These are phyloP conservation scores for Megaptera novaeangliae DNA, from an alignment of 2,113 vertebrate genomes.

Conservation along the genomic window DNA sequence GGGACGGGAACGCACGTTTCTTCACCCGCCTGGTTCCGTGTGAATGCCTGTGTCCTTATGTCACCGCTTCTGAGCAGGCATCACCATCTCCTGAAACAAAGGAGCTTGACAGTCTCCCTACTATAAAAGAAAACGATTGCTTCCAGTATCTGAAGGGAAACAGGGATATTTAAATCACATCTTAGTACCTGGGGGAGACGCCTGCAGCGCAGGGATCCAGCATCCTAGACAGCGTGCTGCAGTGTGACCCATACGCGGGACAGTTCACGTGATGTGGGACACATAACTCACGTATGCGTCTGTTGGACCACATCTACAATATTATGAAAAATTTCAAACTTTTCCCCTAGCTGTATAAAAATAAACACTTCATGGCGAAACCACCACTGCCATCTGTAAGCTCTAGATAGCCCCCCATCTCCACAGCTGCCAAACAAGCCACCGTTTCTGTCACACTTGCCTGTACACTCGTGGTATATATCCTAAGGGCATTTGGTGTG, in stretches of 20 bases:
- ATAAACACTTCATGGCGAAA: background rate
- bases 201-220: background rate
- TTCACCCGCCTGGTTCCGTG: background rate
- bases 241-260: background rate
- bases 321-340: background rate
- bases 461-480: background rate
- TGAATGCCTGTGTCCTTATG: background rate
- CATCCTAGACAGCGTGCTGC: background rate
- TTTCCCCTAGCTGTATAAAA: background rate
- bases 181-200: background rate
- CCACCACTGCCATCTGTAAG: background rate
- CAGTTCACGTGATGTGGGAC: background rate
- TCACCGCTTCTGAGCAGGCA: background rate
- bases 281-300: background rate
- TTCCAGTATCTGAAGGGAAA: background rate
- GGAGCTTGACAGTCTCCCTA: background rate
- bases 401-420: background rate
- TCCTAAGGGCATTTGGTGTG: background rate
- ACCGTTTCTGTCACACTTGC: background rate
- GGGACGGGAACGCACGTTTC: fast-evolving
- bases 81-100: background rate
- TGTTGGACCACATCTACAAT: background rate
- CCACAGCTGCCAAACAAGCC: background rate
- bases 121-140: background rate
- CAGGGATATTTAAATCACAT: background rate